Base-by-base conservation (phyloP, 2,797 vertebrate genomes). In the Sternarchorhynchus goeldii region DNA sequence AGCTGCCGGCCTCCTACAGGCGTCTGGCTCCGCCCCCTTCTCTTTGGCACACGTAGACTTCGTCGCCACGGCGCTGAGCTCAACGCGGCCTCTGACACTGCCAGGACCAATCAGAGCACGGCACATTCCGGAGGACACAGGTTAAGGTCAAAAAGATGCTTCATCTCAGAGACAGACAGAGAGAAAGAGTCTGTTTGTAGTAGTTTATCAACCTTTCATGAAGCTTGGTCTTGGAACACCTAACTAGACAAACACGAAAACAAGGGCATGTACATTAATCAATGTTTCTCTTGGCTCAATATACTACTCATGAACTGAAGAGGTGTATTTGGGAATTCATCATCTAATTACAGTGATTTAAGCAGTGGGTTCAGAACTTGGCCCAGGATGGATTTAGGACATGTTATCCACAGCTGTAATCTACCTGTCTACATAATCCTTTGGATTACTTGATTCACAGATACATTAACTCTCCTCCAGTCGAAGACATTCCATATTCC, bases 31-130 rank as follows among this genome's bases (percentile, higher is more conserved):
- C 77, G 87, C 79, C 84, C 87, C 85, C 83, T 84, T 86, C 71
- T 83, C 77, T 88, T 82, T 79, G 86, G 85, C 82, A 77, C 85
- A 83, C 79, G 87, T 82, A 86, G 84, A 85, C 85, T 77, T 17
- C 86, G 87, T 91, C 89, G 89, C 81, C 85, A 87, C 80, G 60
- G 72, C 67, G 59, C 83, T 90, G 89, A 92, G 91, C 90, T 89
- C 90, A 88, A 83, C 86, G 73, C 75, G 84, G 84, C 86, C 81
- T 82, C 87, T 87, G 41, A 50, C 85, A 77, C 81, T 89, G 89
- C 90, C 88, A 92, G 86, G 69, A 62, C 85, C 90, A 88, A 90
- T 93, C 91, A 90, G 84, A 85, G 80, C 21, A 75, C 82, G 88
- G 86, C 75, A 77, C 85, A 82, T 89, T 87, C 76, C n/a, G 66